A percentile compares a stretch with the other conserved stretches of the same genome.
phyloP scores from a whole-genome alignment of 2,113 vertebrate genomes.

The Phodopus roborovskii region DNA sequence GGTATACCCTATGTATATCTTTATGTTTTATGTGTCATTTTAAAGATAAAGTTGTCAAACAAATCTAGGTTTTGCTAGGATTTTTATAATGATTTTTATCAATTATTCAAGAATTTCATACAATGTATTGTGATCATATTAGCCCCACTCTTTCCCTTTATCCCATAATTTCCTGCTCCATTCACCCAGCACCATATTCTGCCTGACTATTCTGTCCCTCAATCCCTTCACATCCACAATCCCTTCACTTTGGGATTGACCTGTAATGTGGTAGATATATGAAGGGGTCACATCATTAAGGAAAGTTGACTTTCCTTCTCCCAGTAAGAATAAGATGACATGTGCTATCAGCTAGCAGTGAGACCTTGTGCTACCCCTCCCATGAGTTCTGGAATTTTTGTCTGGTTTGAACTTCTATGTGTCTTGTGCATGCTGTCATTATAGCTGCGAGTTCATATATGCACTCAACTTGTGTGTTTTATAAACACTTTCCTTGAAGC shows the following conservation, averaged over 20 bases:
- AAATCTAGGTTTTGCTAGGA: background rate
- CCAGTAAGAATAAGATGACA: background rate
- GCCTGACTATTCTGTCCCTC: background rate
- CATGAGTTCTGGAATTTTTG: background rate
- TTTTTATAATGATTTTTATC: background rate
- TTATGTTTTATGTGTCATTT: background rate
- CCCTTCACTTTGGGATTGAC: background rate
- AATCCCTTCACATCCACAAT: background rate
- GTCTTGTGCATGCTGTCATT: background rate
- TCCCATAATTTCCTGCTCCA: too few relatives aligned
- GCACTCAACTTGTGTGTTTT: background rate
- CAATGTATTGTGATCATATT: background rate
- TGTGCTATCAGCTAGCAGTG: background rate
- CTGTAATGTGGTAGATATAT: background rate
- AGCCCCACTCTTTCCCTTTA: too few relatives aligned
- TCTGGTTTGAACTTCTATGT: background rate
- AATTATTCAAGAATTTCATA: background rate
- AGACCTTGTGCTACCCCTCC: background rate
- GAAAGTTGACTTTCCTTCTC: background rate
- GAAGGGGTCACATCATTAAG: background rate
- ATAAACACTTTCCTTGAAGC: background rate
- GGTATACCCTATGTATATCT: background rate
- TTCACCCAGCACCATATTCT: background rate
- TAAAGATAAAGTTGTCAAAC: background rate
- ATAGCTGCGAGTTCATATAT: background rate